Percentiles rank a stretch among this genome's conserved stretches.
Evolutionary conservation across 2,113 vertebrate species (phyloP).

Genomic region (Nycticorax nycticorax): DNA sequence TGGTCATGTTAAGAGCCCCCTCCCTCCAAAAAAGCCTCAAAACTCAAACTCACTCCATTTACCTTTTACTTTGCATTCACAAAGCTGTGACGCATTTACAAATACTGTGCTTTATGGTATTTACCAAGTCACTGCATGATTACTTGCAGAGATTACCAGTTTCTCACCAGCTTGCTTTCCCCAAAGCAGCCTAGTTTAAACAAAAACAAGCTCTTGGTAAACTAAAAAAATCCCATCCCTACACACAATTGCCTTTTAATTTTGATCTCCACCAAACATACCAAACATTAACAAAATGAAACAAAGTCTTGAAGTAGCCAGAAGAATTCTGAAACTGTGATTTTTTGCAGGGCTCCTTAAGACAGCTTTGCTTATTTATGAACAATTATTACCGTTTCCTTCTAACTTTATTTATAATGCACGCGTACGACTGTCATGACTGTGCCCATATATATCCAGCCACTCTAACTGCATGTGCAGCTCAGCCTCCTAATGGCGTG

Average conservation of each 20-base stretch:
- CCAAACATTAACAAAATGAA: neutral
- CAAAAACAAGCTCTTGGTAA: neutral
- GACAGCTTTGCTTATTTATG: neutral
- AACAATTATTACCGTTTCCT: neutral
- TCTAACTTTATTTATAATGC: neutral
- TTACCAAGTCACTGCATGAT: neutral
- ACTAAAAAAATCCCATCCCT: neutral
- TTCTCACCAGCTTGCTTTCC: neutral
- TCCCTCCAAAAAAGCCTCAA: neutral
- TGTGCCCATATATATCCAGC: neutral
- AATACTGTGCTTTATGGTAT: neutral
- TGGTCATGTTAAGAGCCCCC: neutral
- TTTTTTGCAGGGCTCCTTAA: neutral
- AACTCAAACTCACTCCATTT: neutral
- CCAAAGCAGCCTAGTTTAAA: neutral
- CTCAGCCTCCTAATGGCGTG: fast-evolving
- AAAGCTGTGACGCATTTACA: neutral
- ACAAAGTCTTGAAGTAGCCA: neutral
- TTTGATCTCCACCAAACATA: neutral
- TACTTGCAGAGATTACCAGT: neutral
- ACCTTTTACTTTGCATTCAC: neutral
- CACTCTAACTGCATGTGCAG: neutral
- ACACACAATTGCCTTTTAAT: neutral
- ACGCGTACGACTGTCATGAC: neutral
- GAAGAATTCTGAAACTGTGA: neutral